Evolutionary conservation across 2,113 vertebrate genomes (phyloP), one percentile per base, ranked within the genome.

Genomic region (Pycnonotus jocosus): DNA sequence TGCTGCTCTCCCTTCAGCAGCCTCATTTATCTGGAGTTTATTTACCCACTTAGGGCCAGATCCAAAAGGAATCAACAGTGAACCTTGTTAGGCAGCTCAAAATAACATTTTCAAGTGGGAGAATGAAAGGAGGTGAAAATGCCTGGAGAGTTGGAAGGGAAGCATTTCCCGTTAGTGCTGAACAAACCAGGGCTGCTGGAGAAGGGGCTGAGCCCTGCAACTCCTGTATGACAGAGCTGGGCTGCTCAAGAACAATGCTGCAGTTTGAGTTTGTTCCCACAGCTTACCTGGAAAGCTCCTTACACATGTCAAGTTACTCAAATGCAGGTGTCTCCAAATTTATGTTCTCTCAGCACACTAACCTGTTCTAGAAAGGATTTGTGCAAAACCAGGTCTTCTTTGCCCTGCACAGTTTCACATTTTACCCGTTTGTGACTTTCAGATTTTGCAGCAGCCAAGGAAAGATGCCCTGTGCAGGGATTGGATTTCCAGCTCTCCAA

Each of bases 1-100:
- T 83, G 90, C 93, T 95, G 76, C 72, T 60, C 72, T 89, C 87
- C 62, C 82, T 44, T 56, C 76, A 96, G 90, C 87, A 92, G 74
- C 58, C 92, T 95, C 74, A 66, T 94, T 92, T 93, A 53, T 95
- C 93, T 90, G 68, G 60, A 96, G 80, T 96, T 94, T 95, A 90
- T 96, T 94, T 93, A 96, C 72, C 88, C 83, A 53, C 90, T 68
- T 68, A 95, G 69, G 88, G 82, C 56, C 71, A 83, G 44, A 90
- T 91, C 94, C 92, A 94, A 94, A 93, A 96, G 64, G 56, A 94
- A 86, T 77, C 90, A 93, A 51, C 76, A 2, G 51, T 25, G 47
- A 92, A 83, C 78, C 92, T 95, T 77, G 33, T 58, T 77, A 95
- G 85, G 71, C 85, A 92, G 74, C 82, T 95, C 82, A 82, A 93